Base-by-base conservation (phyloP, 2,113 vertebrate genomes). In the Micronisus gabar region DNA sequence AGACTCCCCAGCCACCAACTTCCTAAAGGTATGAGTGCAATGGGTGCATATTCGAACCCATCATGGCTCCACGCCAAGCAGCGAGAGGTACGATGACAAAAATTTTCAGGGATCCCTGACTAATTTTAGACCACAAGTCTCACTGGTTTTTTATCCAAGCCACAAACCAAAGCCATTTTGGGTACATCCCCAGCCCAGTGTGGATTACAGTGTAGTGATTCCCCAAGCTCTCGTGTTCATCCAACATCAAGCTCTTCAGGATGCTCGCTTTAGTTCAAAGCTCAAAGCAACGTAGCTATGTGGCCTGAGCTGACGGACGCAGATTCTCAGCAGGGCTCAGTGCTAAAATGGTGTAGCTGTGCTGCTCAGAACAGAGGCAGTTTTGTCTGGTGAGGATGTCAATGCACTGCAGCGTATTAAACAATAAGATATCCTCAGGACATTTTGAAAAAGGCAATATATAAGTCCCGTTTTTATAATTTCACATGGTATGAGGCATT, bases 31-130 rank as follows among this genome's bases (percentile, higher is more conserved):
- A 40, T 0, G 8, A 9, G 14, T 29, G 55, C 34, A 53, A 29
- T 0, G 2, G 25, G 11, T 0, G 1, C 4, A 2, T 16, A 27
- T 30, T 56, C 0, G 0, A 62, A 62, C 75, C 30, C 14, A 36
- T 30, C 40, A 19, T 15, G n/a, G 40, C 53, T 83, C 72, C 20
- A 10, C 26, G 27, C 36, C 41, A 91, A 66, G 21, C 17, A 56
- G 8, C 10, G 15, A 40, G 38, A 52, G 25, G 22, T 43, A 41
- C 0, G 0, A 40, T 13, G 32, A 27, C 20, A 50, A 68, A 86
- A 48, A 4, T n/a, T 83, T 76, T 78, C 40, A 74, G 72, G 27
- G 45, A 19, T 53, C 50, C 53, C 40, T 81, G 36, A 58, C 47
- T 74, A 53, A 62, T 91, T 93, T 86, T 84, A 58, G 63, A 73